Conservation (phyloP, 2,888 invertebrate genomes). For the Mimumesa dahlbomi region DNA sequence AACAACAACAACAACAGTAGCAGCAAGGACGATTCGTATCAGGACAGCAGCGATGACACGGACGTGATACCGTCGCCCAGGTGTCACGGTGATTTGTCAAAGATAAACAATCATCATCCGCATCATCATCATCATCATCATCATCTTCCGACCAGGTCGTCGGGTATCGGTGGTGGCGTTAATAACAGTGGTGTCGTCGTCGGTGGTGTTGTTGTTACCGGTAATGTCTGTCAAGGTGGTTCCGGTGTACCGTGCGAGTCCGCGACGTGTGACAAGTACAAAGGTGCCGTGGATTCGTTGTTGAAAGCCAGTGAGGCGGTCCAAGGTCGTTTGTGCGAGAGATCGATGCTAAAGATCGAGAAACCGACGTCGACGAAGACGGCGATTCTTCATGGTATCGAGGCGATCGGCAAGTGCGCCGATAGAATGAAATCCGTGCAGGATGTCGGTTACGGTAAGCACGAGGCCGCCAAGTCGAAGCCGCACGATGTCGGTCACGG, state of each 20-base stretch:
- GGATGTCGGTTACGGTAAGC: conserved; percentile 64
- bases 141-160: conserved; percentile 16
- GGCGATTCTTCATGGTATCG: conserved; percentile 40
- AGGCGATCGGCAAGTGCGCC: conserved; percentile 47
- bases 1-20: conserved; percentile 32
- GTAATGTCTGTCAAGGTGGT: conserved; percentile 48
- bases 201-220: conserved; percentile 19
- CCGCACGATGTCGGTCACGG: conserved; percentile 67
- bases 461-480: conserved; percentile 60
- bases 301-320: conserved; percentile 68
- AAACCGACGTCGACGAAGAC: conserved; percentile 60
- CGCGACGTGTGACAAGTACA: conserved; percentile 63
- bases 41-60: conserved; percentile 46
- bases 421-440: conserved; percentile 65
- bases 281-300: conserved; percentile 71
- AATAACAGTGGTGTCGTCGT: conserved; percentile 9
- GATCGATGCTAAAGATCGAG: conserved; percentile 70
- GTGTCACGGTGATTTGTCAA: conserved; percentile 34
- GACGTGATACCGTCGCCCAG: conserved; percentile 39
- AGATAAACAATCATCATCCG: conserved; percentile 45
- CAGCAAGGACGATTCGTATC: conserved; percentile 56
- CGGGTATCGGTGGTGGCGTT: conserved; percentile 22
- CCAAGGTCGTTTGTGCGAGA: conserved; percentile 71
- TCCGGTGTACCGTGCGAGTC: conserved; percentile 41
- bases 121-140: background rate